Conservation (phyloP, 2,113 vertebrate genomes). For the Elephas maximus region DNA sequence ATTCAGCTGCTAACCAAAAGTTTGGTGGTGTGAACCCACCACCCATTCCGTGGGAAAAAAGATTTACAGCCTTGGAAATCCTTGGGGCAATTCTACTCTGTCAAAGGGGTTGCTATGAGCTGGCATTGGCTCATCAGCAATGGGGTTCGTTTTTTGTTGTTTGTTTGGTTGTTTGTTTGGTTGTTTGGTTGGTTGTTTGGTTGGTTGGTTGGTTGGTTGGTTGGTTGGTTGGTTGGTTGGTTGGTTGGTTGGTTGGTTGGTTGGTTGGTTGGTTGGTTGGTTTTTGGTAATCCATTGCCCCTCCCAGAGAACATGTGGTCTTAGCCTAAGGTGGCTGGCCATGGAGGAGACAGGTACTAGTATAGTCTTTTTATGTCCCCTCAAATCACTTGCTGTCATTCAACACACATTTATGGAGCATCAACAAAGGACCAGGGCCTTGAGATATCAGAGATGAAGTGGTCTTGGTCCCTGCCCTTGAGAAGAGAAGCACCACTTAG, state of each 20-base stretch:
- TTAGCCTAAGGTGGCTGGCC: not conserved
- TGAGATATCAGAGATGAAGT: not conserved
- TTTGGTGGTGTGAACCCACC: no score
- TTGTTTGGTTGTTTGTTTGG: not conserved
- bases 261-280: no score
- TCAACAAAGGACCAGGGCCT: not conserved
- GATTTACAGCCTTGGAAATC: not conserved
- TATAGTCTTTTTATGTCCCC: no score
- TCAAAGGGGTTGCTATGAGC: not conserved
- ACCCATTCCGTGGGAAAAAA: not conserved
- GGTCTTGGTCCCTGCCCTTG: not conserved
- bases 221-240: no score
- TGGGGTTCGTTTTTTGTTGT: not conserved
- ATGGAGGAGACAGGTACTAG: not conserved
- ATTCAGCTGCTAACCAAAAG: no score
- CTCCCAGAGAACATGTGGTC: not conserved
- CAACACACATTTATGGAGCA: not conserved
- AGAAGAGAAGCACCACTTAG: not conserved
- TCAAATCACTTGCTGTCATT: not conserved
- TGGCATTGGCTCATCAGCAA: not conserved
- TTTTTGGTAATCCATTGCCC: not conserved
- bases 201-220: no score
- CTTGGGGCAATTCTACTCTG: not conserved
- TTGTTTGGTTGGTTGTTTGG: no score
- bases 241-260: no score